Evolutionary conservation across 2,113 vertebrate genomes (phyloP).

Genomic region (Furnarius figulus): DNA sequence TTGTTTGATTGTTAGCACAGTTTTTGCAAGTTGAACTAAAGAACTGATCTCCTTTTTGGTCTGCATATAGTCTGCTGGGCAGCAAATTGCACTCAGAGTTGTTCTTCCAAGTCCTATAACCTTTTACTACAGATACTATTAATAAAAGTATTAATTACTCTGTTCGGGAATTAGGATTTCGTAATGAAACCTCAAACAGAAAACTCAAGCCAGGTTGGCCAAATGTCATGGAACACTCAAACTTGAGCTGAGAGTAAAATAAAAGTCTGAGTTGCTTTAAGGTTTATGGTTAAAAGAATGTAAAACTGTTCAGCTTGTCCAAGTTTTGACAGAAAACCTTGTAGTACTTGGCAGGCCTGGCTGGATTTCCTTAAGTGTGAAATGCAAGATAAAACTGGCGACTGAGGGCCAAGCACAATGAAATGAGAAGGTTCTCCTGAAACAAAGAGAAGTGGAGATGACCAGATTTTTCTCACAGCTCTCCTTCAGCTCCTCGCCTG

Average conservation of each 20-base stretch:
- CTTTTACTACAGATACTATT: conserved; percentile 41
- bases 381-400: conserved; percentile 10
- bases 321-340: conserved; percentile 57
- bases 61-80: neutral
- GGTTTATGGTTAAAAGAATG: conserved; percentile 33
- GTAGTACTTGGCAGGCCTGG: conserved; percentile 42
- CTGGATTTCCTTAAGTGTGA: conserved; percentile 41
- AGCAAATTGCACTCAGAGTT: neutral
- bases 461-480: fast-evolving
- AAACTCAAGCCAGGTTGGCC: conserved; percentile 27
- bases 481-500: neutral
- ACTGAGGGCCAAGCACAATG: neutral
- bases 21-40: neutral
- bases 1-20: neutral
- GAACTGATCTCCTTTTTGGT: neutral
- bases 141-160: conserved; percentile 53
- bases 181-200: conserved; percentile 22
- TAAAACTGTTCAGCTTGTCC: conserved; percentile 49
- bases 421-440: neutral
- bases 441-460: neutral
- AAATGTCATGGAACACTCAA: conserved; percentile 28
- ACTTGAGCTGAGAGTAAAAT: neutral
- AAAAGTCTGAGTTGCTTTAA: conserved; percentile 29
- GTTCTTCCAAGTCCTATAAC: neutral
- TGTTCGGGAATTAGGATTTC: conserved; percentile 20